phyloP scores from a whole-genome alignment of 2,888 invertebrate species.

The Pheosia tremula region DNA sequence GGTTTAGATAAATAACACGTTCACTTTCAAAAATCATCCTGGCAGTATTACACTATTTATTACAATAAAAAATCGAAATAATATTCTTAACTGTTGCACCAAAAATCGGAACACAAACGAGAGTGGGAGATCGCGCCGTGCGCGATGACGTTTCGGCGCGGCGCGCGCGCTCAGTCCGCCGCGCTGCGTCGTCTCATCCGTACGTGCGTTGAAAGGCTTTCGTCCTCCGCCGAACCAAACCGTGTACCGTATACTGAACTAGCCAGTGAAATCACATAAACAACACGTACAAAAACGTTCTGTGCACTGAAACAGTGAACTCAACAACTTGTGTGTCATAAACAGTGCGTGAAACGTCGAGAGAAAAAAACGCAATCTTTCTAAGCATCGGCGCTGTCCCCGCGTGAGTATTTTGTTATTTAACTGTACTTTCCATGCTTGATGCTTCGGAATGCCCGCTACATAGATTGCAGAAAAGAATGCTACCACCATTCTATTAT shows the following conservation, averaged over 20 bases:
- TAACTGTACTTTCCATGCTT: constrained; percentile 77
- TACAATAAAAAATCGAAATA: constrained; percentile 11
- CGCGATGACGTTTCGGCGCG: constrained; percentile 47
- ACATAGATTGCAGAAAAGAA: constrained; percentile 69
- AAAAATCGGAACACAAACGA: constrained; percentile 39
- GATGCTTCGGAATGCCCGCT: constrained; percentile 63
- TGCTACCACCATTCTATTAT: constrained; percentile 15
- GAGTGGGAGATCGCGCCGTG: constrained; percentile 48
- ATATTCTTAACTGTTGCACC: constrained; percentile 12
- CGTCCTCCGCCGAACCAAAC: constrained; percentile 28
- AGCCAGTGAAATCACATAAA: constrained; percentile 58
- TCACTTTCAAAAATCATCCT: too few species aligned
- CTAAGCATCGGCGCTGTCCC: constrained; percentile 59
- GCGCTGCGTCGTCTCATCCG: constrained; percentile 55
- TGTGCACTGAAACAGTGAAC: constrained; percentile 61
- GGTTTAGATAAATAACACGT: too few species aligned
- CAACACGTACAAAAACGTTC: constrained; percentile 49
- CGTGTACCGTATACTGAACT: constrained; percentile 57
- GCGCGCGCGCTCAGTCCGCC: constrained; percentile 56
- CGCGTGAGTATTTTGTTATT: constrained; percentile 75
- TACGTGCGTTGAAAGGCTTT: constrained; percentile 27
- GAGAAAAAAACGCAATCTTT: constrained; percentile 48
- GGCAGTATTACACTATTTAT: too few species aligned
- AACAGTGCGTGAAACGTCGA: constrained; percentile 46
- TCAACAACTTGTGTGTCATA: constrained; percentile 50